phyloP scores from a whole-genome alignment of 2,888 invertebrate genomes.

The Nephrotoma guestfalica region DNA sequence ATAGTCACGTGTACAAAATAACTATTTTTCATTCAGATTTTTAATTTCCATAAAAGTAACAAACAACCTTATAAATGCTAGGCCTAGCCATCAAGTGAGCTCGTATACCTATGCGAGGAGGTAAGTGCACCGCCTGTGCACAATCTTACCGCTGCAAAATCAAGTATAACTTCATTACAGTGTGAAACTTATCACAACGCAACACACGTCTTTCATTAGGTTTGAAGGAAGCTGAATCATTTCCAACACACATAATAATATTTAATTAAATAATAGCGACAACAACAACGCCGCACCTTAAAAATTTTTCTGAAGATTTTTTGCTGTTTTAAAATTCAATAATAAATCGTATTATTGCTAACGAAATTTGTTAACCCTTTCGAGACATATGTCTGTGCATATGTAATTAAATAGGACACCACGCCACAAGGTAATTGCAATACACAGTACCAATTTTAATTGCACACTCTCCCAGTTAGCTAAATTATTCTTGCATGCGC shows the following conservation, averaged over 20 bases:
- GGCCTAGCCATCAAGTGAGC: too few relatives aligned
- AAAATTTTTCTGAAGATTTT: neutral
- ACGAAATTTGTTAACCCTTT: neutral
- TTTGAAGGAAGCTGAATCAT: neutral
- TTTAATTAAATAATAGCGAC: neutral
- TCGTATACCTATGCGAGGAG: too few relatives aligned
- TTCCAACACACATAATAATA: neutral
- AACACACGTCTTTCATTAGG: neutral
- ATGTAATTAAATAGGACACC: neutral
- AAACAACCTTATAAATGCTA: too few relatives aligned
- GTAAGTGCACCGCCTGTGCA: too few relatives aligned
- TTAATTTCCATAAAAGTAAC: too few relatives aligned
- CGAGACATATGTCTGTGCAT: neutral
- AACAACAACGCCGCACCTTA: neutral
- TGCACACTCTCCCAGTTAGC: neutral
- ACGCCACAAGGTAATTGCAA: neutral
- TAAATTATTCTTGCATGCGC: neutral
- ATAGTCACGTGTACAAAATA: too few relatives aligned
- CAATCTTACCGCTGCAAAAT: too few relatives aligned
- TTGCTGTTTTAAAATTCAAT: neutral
- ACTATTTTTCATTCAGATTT: too few relatives aligned
- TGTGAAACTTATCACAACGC: too few relatives aligned
- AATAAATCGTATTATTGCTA: neutral
- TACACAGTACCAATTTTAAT: neutral
- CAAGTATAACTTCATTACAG: too few relatives aligned